phyloP scores from a whole-genome alignment of 1,140 invertebrate genomes.

The Agraylea sexmaculata region DNA sequence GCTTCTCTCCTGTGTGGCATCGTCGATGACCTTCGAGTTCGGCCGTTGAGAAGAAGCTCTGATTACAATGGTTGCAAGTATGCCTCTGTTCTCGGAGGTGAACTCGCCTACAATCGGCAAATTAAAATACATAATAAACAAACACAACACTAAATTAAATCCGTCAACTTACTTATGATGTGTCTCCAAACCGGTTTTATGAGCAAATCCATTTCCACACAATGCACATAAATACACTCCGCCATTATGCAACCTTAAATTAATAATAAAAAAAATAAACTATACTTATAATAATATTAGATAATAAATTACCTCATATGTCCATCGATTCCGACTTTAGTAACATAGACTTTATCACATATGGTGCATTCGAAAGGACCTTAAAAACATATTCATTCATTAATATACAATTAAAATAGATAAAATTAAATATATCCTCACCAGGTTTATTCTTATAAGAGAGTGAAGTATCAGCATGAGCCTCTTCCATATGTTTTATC shows the following conservation, averaged over 20 bases:
- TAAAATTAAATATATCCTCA: constrained; percentile 2
- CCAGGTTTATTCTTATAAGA: constrained; percentile 14
- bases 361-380: constrained; percentile 16
- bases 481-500: constrained; percentile 10
- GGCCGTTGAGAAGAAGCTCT: constrained; percentile 15
- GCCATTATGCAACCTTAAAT: constrained; percentile 17
- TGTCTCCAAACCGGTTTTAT: constrained; percentile 18
- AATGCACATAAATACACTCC: constrained; percentile 19
- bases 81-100: constrained; percentile 15
- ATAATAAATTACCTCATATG: constrained; percentile 17
- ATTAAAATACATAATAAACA: not conserved
- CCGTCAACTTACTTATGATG: constrained; percentile 17
- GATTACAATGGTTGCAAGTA: constrained; percentile 13
- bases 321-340: constrained; percentile 19
- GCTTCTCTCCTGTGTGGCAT: constrained; percentile 33
- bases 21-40: constrained; percentile 17
- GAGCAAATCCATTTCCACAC: constrained; percentile 19
- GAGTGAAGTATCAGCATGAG: constrained; percentile 14
- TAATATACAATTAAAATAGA: not conserved
- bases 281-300: not conserved
- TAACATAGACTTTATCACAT: constrained; percentile 17
- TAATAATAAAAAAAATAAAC: not conserved
- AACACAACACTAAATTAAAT: constrained; percentile 4
- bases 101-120: constrained; percentile 12
- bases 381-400: constrained; percentile 5